Evolutionary conservation across 2,888 invertebrate genomes (phyloP).

Genomic region (Dryobota labecula): DNA sequence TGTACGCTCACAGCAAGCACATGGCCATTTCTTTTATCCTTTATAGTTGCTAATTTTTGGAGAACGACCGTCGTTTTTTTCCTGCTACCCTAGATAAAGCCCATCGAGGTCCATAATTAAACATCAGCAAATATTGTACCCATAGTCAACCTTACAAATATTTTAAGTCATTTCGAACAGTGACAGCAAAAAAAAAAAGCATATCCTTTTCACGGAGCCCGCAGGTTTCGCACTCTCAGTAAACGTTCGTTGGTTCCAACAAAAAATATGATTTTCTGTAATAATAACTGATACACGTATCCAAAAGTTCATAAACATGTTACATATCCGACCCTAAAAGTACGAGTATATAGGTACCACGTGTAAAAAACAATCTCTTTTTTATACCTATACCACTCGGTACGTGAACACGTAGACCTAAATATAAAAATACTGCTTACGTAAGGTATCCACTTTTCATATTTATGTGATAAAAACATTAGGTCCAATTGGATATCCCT

Average conservation of each 20-base stretch:
- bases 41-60: slow-evolving; percentile 9
- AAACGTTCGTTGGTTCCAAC: slow-evolving; percentile 23
- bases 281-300: slow-evolving; percentile 53
- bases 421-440: slow-evolving; percentile 66
- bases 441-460: slow-evolving; percentile 65
- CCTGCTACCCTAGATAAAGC: not conserved
- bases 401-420: slow-evolving; percentile 58
- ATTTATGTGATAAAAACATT: slow-evolving; percentile 70
- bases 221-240: slow-evolving; percentile 15
- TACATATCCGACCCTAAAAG: slow-evolving; percentile 45
- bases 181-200: slow-evolving; percentile 17
- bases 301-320: slow-evolving; percentile 60
- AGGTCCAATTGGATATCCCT: slow-evolving; percentile 66
- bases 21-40: slow-evolving; percentile 20
- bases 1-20: slow-evolving; percentile 22
- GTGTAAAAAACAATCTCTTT: slow-evolving; percentile 62
- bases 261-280: slow-evolving; percentile 52
- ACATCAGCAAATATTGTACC: not conserved
- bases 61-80: not conserved
- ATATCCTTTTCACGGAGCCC: not conserved
- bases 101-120: not conserved
- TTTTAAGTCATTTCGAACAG: not conserved
- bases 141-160: not conserved
- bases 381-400: slow-evolving; percentile 58
- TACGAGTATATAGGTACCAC: slow-evolving; percentile 49